Conservation (phyloP, 2,113 vertebrate genomes). For the Elaphurus davidianus region DNA sequence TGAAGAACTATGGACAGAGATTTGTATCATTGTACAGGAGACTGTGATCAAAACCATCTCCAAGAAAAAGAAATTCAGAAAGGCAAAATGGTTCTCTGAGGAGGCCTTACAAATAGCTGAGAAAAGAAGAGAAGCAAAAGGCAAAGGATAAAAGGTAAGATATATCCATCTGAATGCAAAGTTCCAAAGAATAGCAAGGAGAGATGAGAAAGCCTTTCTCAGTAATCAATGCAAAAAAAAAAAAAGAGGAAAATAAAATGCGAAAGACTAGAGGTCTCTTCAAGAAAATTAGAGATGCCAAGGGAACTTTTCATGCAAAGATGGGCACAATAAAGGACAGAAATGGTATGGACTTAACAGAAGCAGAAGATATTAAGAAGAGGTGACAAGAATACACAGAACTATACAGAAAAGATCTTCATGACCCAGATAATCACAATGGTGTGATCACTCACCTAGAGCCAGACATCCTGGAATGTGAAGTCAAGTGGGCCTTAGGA, state of each 20-base stretch:
- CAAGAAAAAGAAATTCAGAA: neutral
- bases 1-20: neutral
- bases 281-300: neutral
- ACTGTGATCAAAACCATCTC: neutral
- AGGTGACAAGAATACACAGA: neutral
- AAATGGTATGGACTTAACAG: neutral
- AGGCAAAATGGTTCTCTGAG: neutral
- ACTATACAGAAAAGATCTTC: neutral
- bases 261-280: neutral
- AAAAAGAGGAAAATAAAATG: neutral
- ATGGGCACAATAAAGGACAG: neutral
- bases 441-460: neutral
- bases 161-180: neutral
- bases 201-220: neutral
- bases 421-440: neutral
- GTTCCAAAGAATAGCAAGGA: neutral
- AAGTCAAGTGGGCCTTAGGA: neutral
- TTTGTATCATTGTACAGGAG: neutral
- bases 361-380: neutral
- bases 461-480: neutral
- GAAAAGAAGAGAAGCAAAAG: neutral
- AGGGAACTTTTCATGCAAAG: neutral
- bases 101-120: neutral
- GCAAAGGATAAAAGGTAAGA: neutral
- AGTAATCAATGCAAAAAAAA: neutral